Evolutionary conservation across 53 echinoderm and acorn worm species (phyloP), one percentile per base, ranked within the genome.

Genomic region (Holothuria leucospilota): DNA sequence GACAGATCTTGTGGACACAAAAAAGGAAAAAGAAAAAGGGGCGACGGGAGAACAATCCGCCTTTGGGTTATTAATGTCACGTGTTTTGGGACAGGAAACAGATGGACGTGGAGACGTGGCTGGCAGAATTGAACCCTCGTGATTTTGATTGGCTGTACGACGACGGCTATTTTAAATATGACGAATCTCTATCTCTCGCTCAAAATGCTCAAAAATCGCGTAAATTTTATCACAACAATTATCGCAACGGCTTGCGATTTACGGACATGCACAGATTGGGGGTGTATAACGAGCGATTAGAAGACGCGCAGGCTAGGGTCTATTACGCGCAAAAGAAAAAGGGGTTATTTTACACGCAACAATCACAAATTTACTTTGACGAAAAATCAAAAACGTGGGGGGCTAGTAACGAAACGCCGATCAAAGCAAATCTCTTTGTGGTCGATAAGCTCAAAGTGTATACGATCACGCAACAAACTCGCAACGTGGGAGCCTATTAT

Each of bases 361-460:
- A 68, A 30, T 27, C 23, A 11, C 28, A 21, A 23, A 20, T 68
- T 14, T 27, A 20, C 27, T 68, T 29, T 25, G 27, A 68, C 13
- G 26, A 68, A 40, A 40, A 40, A 40, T 40, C 7, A 7, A 7
- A 40, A 68, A 68, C n/a, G 27, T 68, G 68, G 68, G 26, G 40
- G 40, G 40, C 40, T 40, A 40, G 40, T 40, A 7, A 40, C 40
- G 40, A 40, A 7, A 40, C 40, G 40, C 40, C 14, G 14, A 27
- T 30, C 23, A 21, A 26, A 13, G 68, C 68, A 23, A 23, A 68
- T 26, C 14, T 68, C 4, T 14, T 23, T 13, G 23, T 68, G 21
- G 30, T 68, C 26, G 68, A 68, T 68, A 68, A 68, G 8, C n/a
- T 68, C 3, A 68, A 68, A 26, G 68, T 68, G 68, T 68, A 68